phyloP scores from a whole-genome alignment of 2,113 vertebrate species.

The Strix aluco region DNA sequence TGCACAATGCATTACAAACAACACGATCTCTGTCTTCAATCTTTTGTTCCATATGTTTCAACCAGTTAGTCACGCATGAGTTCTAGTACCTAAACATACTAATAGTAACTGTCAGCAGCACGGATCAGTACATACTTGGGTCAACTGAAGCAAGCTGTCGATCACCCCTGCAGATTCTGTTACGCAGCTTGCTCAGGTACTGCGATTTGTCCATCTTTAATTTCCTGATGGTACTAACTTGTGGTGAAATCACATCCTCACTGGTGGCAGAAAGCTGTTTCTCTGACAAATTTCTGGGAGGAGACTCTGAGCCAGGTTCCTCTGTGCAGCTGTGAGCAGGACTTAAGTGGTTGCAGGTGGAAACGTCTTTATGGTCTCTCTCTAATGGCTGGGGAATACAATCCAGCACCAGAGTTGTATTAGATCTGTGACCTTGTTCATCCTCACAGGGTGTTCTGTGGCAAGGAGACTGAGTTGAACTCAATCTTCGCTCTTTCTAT shows the following conservation, averaged over 20 bases:
- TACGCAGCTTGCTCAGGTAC: conserved; percentile 15
- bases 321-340: background rate
- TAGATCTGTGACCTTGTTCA: background rate
- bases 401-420: background rate
- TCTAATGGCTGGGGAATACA: background rate
- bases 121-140: conserved; percentile 72
- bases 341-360: background rate
- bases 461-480: background rate
- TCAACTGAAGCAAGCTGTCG: conserved; percentile 65
- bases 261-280: background rate
- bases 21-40: background rate
- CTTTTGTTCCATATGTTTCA: background rate
- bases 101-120: background rate
- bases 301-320: background rate
- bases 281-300: background rate
- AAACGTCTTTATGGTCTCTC: background rate
- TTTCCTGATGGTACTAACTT: background rate
- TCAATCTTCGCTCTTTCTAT: conserved; percentile 57
- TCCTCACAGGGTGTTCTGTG: background rate
- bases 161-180: conserved; percentile 58
- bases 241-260: background rate
- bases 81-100: background rate
- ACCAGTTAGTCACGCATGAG: background rate
- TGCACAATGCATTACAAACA: background rate
- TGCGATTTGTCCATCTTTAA: background rate